Percentiles rank a stretch among this genome's conserved stretches.
Conservation (phyloP, 2,888 invertebrate genomes). For the Cataglyphis altisquamis region DNA sequence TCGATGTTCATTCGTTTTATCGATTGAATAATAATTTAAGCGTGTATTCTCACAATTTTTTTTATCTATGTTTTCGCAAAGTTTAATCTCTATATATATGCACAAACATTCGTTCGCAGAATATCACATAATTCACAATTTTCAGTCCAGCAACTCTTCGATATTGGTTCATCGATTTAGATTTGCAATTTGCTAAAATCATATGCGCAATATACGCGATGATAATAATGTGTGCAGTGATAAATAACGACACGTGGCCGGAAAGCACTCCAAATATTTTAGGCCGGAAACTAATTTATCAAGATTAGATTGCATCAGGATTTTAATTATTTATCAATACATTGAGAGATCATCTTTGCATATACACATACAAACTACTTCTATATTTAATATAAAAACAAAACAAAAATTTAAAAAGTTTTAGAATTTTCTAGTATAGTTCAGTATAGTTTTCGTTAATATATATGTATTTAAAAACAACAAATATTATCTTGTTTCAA, state of each 20-base stretch:
- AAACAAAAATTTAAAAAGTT: not conserved
- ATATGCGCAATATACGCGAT: not conserved
- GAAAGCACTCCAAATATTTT: not conserved
- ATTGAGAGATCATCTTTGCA: not conserved
- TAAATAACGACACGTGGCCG: not conserved
- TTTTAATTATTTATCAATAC: not conserved
- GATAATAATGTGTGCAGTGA: not conserved
- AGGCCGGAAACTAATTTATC: conserved; percentile 4
- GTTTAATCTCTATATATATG: not conserved
- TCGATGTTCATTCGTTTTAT: not conserved
- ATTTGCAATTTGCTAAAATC: conserved; percentile 9
- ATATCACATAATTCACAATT: conserved; percentile 33
- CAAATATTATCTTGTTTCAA: not conserved
- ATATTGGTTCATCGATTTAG: not conserved
- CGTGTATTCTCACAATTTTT: not conserved
- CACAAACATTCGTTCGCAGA: not conserved
- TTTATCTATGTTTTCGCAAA: conserved; percentile 2
- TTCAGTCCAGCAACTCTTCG: conserved; percentile 6
- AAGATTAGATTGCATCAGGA: not conserved
- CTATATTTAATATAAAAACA: not conserved
- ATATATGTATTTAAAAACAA: not conserved
- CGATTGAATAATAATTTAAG: conserved; percentile 2
- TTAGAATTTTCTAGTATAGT: not conserved
- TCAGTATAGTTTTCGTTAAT: not conserved
- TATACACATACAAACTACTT: not conserved